Conservation (phyloP, 2,113 vertebrate species). For the Strix aluco region DNA sequence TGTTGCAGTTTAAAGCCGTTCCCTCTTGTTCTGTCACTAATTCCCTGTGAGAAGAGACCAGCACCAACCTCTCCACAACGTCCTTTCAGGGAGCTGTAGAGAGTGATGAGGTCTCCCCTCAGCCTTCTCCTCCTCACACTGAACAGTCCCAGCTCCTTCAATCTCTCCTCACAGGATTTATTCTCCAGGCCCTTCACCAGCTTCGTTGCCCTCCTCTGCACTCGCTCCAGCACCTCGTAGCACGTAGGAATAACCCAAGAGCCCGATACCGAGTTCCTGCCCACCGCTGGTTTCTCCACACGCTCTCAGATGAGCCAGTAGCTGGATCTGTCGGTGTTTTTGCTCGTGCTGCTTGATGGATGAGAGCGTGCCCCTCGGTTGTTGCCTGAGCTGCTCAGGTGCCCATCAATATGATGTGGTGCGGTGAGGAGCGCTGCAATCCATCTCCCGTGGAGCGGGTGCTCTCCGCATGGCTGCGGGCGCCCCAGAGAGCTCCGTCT, state of each 20-base stretch:
- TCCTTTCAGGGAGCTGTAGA: no score
- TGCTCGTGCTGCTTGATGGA: neutral
- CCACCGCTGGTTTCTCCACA: neutral
- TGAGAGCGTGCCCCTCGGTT: neutral
- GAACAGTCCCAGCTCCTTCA: no score
- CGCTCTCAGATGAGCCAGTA: neutral
- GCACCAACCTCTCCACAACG: no score
- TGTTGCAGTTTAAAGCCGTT: no score
- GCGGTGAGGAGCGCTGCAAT: neutral
- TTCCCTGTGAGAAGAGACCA: no score
- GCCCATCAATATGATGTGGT: neutral
- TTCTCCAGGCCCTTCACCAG: no score
- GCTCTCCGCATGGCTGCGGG: neutral
- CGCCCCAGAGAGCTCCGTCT: neutral
- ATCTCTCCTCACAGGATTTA: no score
- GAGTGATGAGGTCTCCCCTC: no score
- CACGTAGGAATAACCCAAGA: fast-evolving
- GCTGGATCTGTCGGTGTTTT: neutral
- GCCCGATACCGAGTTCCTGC: neutral
- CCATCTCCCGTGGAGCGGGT: neutral
- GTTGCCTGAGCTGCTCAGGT: neutral
- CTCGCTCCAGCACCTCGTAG: no score
- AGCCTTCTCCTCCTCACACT: no score
- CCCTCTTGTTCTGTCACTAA: no score
- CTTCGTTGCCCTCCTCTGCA: no score